phyloP scores from a whole-genome alignment of 2,797 vertebrate species.

The Salmo trutta region DNA sequence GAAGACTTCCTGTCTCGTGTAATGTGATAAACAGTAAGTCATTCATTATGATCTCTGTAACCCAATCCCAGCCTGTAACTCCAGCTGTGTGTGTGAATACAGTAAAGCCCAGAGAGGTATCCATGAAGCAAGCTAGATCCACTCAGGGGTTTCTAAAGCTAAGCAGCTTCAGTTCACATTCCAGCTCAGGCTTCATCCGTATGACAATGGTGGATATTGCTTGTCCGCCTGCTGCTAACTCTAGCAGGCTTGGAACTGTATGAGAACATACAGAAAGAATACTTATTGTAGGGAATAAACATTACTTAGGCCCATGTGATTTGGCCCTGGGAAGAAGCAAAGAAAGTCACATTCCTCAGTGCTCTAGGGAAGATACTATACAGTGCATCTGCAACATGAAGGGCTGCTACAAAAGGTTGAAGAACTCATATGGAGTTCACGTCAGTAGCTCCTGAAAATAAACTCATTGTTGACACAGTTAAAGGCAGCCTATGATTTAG shows the following conservation, averaged over 20 bases:
- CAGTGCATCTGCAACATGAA: background rate
- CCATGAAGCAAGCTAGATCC: too few species aligned
- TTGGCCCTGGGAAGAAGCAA: background rate
- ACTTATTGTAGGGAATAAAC: background rate
- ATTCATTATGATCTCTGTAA: slow-evolving; percentile 11
- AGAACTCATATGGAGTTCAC: background rate
- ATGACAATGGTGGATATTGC: too few species aligned
- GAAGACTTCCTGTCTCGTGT: slow-evolving; percentile 3
- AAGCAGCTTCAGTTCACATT: too few species aligned
- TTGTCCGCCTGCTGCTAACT: too few species aligned
- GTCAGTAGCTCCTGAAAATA: background rate
- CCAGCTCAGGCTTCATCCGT: too few species aligned
- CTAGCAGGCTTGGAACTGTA: too few species aligned
- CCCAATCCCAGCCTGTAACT: slow-evolving; percentile 2
- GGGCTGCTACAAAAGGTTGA: background rate
- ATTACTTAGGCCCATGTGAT: background rate
- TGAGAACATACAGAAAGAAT: background rate
- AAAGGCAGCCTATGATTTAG: background rate
- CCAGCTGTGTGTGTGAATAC: background rate
- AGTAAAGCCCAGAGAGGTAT: background rate
- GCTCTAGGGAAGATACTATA: background rate
- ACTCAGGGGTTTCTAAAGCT: too few species aligned
- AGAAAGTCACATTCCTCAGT: background rate
- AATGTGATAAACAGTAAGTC: background rate
- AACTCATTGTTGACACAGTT: background rate